Evolutionary conservation across 2,888 invertebrate species (phyloP).

Genomic region (Caenorhabditis angaria): DNA sequence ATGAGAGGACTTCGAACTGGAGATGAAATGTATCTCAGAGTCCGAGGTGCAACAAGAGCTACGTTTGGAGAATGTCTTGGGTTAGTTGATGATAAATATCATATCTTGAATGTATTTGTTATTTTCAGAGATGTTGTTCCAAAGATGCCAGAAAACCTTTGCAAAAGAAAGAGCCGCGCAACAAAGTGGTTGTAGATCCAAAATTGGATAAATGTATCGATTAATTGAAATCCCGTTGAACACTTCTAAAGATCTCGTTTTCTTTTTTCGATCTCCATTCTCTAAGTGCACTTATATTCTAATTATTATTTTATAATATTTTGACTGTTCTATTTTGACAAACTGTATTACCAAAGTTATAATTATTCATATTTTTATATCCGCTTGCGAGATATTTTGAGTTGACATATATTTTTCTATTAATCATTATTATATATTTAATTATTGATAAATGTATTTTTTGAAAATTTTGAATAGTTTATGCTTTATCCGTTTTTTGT

Average conservation of each 20-base stretch:
- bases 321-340: background rate
- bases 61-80: background rate
- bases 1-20: conserved; percentile 2
- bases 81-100: background rate
- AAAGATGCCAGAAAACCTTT: background rate
- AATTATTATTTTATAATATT: background rate
- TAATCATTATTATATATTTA: too few species aligned
- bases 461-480: too few species aligned
- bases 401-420: too few species aligned
- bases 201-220: too few species aligned
- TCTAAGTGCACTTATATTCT: conserved; percentile 9
- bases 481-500: too few species aligned
- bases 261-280: background rate
- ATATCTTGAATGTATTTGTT: background rate
- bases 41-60: background rate
- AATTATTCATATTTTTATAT: too few species aligned
- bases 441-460: too few species aligned
- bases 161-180: background rate
- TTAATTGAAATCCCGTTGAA: too few species aligned
- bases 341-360: background rate
- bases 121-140: background rate
- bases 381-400: too few species aligned
- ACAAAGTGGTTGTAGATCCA: background rate
- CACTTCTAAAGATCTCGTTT: background rate
- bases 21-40: conserved; percentile 16